Base-by-base conservation (phyloP, 30 jellyfish, hydroid and myxozoan species). In the Pelagia noctiluca region DNA sequence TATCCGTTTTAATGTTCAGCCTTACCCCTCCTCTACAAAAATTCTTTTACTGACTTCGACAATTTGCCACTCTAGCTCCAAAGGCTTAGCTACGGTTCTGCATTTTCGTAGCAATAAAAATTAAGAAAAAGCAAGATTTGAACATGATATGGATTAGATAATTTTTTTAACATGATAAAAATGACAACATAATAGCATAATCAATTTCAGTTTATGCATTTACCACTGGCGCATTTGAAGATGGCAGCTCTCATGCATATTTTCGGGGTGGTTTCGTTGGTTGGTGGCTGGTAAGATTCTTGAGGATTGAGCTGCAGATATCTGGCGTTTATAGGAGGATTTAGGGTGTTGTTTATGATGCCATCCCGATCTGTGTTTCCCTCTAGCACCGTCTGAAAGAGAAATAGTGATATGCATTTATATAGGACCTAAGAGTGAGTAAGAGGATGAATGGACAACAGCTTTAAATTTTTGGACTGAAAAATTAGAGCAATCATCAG, bases 171-270 rank as follows among this genome's bases (percentile, higher is more conserved):
- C 78, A 3, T 3, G 26, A 10, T 5, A 4, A 18, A 63, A 23
- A 23, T 23, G 30, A 22, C 13, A 16, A n/a, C 22, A 24, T 13
- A 3, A 70, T 18, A 21, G 76, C 35, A 38, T 12, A 50, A n/a
- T 63, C 35, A 8, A 35, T 2, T 16, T 26, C 7, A 26, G 60
- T 5, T 50, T 30, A 10, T 4, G 31, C 53, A 52, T 13, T 23
- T 50, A 13, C 65, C 63, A 93, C 99, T 91, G 48, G 33, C 76
- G 80, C 99, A 93, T 48, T 82, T 78, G 69, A 70, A 93, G 16
- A 93, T 38, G n/a, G 93, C 97, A 26, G 92, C 96, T 46, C 99
- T 75, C 88, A 93, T 46, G 76, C 99, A 93, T 1, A 93, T 93
- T 32, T 93, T 92, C 11, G 94, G 99, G 10, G 49, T 82, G 7